Conservation (phyloP, 53 echinoderm and acorn worm genomes). For the Mesocentrotus franciscanus region DNA sequence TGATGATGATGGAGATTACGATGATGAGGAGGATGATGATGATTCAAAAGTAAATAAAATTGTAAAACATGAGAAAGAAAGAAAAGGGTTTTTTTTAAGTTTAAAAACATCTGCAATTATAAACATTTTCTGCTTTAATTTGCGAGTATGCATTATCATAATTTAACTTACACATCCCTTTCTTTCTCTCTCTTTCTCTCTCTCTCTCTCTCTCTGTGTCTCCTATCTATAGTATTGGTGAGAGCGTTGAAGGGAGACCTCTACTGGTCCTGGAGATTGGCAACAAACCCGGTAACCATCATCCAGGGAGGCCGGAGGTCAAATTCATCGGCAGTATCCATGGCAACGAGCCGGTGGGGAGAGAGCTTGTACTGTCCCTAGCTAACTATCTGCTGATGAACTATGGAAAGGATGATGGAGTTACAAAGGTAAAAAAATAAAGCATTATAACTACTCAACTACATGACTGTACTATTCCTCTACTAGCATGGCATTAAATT, state of each 20-base stretch:
- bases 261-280: constrained; percentile 89
- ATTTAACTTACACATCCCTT: neutral
- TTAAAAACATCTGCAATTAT: neutral
- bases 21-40: no score
- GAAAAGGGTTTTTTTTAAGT: neutral
- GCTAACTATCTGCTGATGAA: constrained; percentile 81
- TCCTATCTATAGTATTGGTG: constrained; percentile 76
- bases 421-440: constrained; percentile 75
- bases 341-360: constrained; percentile 88
- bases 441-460: neutral
- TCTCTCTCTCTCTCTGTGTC: neutral
- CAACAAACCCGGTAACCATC: constrained; percentile 71
- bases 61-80: neutral
- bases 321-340: constrained; percentile 86
- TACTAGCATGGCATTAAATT: neutral
- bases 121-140: neutral
- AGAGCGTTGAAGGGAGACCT: constrained; percentile 79
- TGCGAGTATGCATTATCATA: no score
- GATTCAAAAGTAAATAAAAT: neutral
- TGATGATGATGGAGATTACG: no score
- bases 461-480: neutral
- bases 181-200: neutral
- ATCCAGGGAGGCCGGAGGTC: constrained; percentile 84
- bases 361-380: constrained; percentile 84
- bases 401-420: constrained; percentile 89